phyloP scores from a whole-genome alignment of 2,888 invertebrate genomes.

The Acanthacorydalis orientalis region DNA sequence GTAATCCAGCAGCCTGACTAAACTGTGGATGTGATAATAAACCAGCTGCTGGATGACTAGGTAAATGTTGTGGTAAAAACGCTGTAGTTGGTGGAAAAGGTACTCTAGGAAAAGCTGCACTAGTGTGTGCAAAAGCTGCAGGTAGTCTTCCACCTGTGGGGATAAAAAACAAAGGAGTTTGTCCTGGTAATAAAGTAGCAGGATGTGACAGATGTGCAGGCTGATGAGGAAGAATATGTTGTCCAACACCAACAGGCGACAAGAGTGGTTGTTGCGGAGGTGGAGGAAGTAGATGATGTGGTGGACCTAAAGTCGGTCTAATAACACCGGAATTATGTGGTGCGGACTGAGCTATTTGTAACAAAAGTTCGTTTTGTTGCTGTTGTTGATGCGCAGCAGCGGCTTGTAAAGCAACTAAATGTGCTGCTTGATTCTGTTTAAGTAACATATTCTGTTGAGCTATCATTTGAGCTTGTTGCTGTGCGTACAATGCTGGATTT shows the following conservation, averaged over 20 bases:
- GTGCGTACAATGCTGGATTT: constrained; percentile 29
- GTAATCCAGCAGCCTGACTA: constrained; percentile 12
- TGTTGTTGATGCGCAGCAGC: constrained; percentile 16
- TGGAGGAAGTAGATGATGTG: constrained; percentile 12
- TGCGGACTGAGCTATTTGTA: constrained; percentile 15
- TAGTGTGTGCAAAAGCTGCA: constrained; percentile 13
- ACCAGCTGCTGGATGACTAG: neutral
- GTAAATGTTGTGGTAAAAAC: neutral
- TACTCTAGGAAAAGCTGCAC: neutral
- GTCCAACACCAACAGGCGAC: constrained; percentile 17
- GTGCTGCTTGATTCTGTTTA: constrained; percentile 46
- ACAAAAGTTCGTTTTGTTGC: constrained; percentile 22
- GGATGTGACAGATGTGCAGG: constrained; percentile 14
- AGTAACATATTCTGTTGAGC: constrained; percentile 53
- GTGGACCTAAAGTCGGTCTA: constrained; percentile 11
- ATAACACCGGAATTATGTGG: constrained; percentile 11
- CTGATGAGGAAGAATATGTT: constrained; percentile 18
- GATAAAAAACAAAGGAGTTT: constrained; percentile 23
- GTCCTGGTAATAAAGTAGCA: constrained; percentile 23
- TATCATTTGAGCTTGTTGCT: constrained; percentile 40
- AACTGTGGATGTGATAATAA: constrained; percentile 16
- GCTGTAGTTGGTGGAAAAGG: constrained; percentile 1
- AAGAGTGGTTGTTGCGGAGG: constrained; percentile 16
- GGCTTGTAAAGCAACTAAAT: constrained; percentile 20
- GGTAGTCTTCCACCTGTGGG: constrained; percentile 8